Conservation (phyloP, 2,888 invertebrate species). For the Noctua fimbriata region DNA sequence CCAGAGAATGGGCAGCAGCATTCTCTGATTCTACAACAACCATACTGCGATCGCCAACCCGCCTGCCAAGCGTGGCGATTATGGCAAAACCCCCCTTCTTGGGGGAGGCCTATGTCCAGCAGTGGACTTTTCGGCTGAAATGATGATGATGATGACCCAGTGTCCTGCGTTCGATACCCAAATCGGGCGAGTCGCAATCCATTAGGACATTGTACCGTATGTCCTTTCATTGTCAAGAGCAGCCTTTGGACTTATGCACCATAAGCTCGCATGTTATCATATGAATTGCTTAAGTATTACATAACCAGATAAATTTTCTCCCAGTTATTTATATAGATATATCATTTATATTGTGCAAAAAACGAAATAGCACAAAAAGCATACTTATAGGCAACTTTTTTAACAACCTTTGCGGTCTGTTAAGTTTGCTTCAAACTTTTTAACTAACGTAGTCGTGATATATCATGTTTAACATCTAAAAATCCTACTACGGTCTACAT, state of each 20-base stretch:
- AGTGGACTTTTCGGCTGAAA: no score
- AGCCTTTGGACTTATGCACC: neutral
- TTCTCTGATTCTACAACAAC: no score
- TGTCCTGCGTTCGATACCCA: neutral
- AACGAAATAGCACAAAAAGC: no score
- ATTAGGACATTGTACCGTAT: neutral
- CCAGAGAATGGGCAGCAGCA: no score
- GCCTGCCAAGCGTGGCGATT: no score
- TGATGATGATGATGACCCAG: no score
- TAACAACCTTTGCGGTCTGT: neutral
- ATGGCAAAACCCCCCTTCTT: no score
- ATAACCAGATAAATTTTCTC: neutral
- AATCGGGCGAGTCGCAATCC: neutral
- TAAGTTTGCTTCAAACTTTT: neutral
- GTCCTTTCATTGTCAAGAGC: neutral
- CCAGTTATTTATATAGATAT: neutral
- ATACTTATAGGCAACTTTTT: neutral
- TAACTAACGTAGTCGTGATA: neutral
- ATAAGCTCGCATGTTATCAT: neutral
- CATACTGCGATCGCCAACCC: no score
- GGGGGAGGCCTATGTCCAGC: no score
- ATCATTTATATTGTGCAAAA: neutral
- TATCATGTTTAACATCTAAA: neutral
- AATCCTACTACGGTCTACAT: neutral
- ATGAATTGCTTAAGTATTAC: neutral